Evolutionary conservation across 2,113 vertebrate species (phyloP).

Genomic region (Aleadryas rufinucha): DNA sequence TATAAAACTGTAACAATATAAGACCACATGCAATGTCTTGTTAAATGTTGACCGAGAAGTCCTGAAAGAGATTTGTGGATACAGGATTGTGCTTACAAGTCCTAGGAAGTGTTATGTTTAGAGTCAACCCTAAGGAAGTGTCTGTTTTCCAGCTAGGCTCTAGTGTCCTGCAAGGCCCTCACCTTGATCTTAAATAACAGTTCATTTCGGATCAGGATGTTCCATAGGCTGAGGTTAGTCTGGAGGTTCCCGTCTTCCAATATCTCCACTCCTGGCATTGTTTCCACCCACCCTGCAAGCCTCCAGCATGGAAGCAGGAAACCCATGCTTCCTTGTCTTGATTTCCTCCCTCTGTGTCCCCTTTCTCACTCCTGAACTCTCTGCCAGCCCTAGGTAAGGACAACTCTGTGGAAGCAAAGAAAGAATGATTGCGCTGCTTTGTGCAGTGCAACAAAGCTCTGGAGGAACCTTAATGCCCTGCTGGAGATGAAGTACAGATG

Average conservation of each 20-base stretch:
- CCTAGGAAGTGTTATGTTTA: neutral
- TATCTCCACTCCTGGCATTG: neutral
- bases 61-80: neutral
- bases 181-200: rapidly evolving
- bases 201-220: neutral
- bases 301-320: neutral
- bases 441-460: neutral
- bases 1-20: neutral
- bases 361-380: neutral
- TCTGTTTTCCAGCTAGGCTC: neutral
- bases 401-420: neutral
- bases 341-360: neutral
- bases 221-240: neutral
- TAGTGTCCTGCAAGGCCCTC: neutral
- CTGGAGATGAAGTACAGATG: neutral
- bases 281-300: neutral
- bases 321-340: neutral
- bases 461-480: neutral
- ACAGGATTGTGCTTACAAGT: neutral
- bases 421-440: neutral
- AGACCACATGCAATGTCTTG: neutral
- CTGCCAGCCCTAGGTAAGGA: neutral
- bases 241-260: neutral
- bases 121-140: neutral
- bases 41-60: neutral